Conservation (phyloP, 2,113 vertebrate genomes). For the Hypocryptadius cinnamomeus region DNA sequence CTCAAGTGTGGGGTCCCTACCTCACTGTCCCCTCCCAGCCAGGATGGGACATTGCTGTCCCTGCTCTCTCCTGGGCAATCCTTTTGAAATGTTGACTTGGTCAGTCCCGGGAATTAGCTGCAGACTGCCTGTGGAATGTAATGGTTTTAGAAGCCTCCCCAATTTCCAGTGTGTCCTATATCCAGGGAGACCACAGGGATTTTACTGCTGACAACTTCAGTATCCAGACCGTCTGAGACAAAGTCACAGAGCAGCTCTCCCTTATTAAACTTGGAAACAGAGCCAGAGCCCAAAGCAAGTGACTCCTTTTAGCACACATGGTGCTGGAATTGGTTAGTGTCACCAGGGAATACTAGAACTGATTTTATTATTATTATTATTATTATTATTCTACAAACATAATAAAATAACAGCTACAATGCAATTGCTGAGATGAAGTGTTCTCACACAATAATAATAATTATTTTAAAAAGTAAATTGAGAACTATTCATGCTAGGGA, state of each 20-base stretch:
- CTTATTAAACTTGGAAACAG: neutral
- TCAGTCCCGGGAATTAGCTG: neutral
- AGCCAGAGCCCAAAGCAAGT: neutral
- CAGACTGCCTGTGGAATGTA: neutral
- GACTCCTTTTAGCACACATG: neutral
- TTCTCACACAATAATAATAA: neutral
- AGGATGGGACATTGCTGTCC: neutral
- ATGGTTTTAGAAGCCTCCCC: neutral
- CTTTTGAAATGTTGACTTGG: neutral
- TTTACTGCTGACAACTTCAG: neutral
- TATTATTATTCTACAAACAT: neutral
- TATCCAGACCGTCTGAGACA: accelerated
- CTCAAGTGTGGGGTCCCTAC: accelerated
- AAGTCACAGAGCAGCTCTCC: neutral
- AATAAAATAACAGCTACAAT: neutral
- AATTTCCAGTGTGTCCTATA: neutral
- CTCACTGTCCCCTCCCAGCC: too few relatives aligned
- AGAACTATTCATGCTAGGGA: neutral
- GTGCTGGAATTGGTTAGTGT: neutral
- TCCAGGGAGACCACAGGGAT: neutral
- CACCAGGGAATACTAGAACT: neutral
- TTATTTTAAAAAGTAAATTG: neutral
- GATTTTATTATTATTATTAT: neutral
- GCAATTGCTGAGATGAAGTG: neutral
- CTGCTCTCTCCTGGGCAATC: neutral